Conservation (phyloP, 2,888 invertebrate species). For the Megaustenia siamemsis region DNA sequence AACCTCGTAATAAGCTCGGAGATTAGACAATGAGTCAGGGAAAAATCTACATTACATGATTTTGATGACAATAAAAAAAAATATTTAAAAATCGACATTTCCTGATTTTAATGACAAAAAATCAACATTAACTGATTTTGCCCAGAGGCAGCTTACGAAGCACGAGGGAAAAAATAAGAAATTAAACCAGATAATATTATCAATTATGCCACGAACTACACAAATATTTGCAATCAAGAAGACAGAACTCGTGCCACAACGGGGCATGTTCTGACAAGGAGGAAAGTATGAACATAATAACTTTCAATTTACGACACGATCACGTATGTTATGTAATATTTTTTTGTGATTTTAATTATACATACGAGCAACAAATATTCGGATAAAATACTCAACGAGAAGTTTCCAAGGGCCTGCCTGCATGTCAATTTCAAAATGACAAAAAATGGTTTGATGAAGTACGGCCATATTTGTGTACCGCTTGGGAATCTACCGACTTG, state of each 20-base stretch:
- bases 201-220: conserved; percentile 11
- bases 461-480: conserved; percentile 18
- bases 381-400: no score
- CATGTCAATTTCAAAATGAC: conserved; percentile 7
- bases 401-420: not conserved
- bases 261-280: not conserved
- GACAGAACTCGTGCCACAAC: not conserved
- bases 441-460: not conserved
- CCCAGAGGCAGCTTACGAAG: not conserved
- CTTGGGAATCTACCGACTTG: conserved; percentile 1
- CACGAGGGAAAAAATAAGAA: not conserved
- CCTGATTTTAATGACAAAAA: not conserved
- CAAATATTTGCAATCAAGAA: not conserved
- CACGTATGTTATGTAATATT: not conserved
- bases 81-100: no score
- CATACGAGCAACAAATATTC: no score
- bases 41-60: not conserved
- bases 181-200: conserved; percentile 22
- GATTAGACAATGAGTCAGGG: not conserved
- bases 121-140: conserved; percentile 15
- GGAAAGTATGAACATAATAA: not conserved
- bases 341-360: conserved; percentile 13
- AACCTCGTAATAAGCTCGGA: not conserved
- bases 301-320: conserved; percentile 25
- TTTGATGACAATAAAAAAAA: not conserved